Evolutionary conservation across 2,113 vertebrate species (phyloP).

Genomic region (Macquaria australasica): DNA sequence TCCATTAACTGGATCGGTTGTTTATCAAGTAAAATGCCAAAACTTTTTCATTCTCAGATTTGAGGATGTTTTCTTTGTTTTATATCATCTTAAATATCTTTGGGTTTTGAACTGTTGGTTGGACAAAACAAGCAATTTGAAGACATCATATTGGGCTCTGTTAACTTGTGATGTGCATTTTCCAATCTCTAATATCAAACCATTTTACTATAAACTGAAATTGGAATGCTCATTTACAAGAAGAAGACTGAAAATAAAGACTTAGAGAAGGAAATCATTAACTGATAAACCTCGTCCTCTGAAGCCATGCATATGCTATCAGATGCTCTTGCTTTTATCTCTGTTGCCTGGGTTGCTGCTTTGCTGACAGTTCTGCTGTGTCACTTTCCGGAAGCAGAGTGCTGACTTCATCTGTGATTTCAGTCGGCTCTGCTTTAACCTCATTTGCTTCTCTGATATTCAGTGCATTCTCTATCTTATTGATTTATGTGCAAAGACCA

Average conservation of each 20-base stretch:
- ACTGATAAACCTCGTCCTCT: conserved; percentile 43
- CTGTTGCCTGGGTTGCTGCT: background rate
- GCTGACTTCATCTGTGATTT: conserved; percentile 49
- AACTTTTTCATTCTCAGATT: background rate
- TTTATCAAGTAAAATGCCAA: background rate
- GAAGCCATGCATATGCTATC: conserved; percentile 23
- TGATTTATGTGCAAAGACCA: conserved; percentile 35
- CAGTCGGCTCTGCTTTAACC: conserved; percentile 22
- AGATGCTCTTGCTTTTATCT: conserved; percentile 46
- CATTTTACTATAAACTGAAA: background rate
- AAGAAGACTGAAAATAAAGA: conserved; percentile 1
- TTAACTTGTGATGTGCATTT: too few relatives aligned
- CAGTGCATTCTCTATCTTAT: conserved; percentile 6
- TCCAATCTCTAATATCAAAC: background rate
- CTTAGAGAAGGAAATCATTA: conserved; percentile 22
- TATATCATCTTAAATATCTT: background rate
- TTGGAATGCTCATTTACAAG: conserved; percentile 3
- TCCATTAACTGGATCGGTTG: background rate
- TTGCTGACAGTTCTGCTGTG: conserved; percentile 50
- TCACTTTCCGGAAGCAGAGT: conserved; percentile 44
- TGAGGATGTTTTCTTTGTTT: background rate
- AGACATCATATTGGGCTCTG: background rate
- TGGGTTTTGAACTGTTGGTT: background rate
- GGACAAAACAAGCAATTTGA: background rate
- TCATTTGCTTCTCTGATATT: conserved; percentile 37